Conservation (phyloP, 2,797 vertebrate species). For the Taenioides sp. region DNA sequence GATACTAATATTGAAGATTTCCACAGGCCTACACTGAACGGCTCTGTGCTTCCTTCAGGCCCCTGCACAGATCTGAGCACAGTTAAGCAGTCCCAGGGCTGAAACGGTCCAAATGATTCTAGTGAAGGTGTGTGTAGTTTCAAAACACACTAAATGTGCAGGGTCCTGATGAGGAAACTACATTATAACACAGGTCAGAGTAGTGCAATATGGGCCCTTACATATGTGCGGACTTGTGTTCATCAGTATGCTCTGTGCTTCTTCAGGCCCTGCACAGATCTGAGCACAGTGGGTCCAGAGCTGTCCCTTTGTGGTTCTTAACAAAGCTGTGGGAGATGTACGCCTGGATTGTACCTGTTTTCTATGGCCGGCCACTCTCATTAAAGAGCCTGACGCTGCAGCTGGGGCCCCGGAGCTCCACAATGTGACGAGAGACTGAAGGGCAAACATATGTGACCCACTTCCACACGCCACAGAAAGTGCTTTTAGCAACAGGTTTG, state of each 20-base stretch:
- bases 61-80: too few relatives aligned
- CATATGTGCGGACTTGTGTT: slow-evolving; percentile 3
- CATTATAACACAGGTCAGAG: too few relatives aligned
- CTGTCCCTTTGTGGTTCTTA: slow-evolving; percentile 77
- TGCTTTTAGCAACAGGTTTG: slow-evolving; percentile 82
- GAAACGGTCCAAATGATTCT: too few relatives aligned
- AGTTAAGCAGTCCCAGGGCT: too few relatives aligned
- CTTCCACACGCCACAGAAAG: slow-evolving; percentile 79
- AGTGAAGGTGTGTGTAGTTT: too few relatives aligned
- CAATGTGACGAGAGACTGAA: slow-evolving; percentile 78
- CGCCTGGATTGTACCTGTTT: slow-evolving; percentile 82
- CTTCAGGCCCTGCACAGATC: slow-evolving; percentile 35
- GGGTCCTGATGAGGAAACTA: too few relatives aligned
- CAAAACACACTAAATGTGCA: too few relatives aligned
- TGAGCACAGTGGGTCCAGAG: slow-evolving; percentile 68
- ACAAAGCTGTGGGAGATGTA: slow-evolving; percentile 81
- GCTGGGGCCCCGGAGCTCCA: slow-evolving; percentile 77
- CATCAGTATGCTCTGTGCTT: slow-evolving; percentile 24
- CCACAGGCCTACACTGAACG: too few relatives aligned
- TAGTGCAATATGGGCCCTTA: too few relatives aligned
- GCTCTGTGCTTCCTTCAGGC: too few relatives aligned
- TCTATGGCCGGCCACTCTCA: slow-evolving; percentile 83
- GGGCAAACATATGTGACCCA: slow-evolving; percentile 84
- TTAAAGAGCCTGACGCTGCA: slow-evolving; percentile 81
- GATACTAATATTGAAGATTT: too few relatives aligned